Conservation (phyloP, 1,140 invertebrate species). For the Drosophila punjabiensis region DNA sequence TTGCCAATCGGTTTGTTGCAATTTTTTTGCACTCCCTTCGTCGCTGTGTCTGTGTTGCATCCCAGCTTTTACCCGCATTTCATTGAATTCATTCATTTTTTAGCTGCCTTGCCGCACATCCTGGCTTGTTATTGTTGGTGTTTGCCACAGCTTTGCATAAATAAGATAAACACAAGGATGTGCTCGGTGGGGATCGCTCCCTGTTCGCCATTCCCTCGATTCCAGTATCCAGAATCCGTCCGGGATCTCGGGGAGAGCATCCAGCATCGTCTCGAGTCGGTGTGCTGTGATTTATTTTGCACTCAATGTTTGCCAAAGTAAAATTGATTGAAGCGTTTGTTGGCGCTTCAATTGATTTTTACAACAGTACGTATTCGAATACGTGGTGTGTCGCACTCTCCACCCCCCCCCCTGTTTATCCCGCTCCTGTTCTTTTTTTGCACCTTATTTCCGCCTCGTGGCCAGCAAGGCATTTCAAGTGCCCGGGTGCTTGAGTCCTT, state of each 20-base stretch:
- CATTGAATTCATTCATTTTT: constrained; percentile 52
- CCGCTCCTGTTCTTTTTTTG: constrained; percentile 14
- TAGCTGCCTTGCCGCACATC: constrained; percentile 28
- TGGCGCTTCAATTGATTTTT: constrained; percentile 78
- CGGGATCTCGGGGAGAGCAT: constrained; percentile 20
- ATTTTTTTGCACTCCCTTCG: constrained; percentile 31
- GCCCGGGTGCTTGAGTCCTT: constrained; percentile 33
- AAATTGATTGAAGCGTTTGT: constrained; percentile 84
- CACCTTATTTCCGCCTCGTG: constrained; percentile 27
- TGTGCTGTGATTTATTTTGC: constrained; percentile 81
- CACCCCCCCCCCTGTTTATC: not conserved
- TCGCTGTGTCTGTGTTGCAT: constrained; percentile 8
- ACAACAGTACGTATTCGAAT: constrained; percentile 37
- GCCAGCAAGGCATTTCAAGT: constrained; percentile 43
- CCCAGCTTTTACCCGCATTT: constrained; percentile 65
- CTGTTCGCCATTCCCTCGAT: not conserved
- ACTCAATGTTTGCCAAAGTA: constrained; percentile 83
- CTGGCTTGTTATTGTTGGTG: constrained; percentile 48
- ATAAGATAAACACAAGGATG: constrained; percentile 79
- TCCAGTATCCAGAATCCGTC: constrained; percentile 10
- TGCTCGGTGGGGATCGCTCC: constrained; percentile 7
- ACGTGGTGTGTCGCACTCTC: constrained; percentile 6
- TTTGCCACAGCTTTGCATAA: constrained; percentile 82
- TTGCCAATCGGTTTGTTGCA: constrained; percentile 60
- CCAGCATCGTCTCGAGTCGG: constrained; percentile 48